phyloP scores from a whole-genome alignment of 2,797 vertebrate genomes.

The Odontamblyopus rebecca region DNA sequence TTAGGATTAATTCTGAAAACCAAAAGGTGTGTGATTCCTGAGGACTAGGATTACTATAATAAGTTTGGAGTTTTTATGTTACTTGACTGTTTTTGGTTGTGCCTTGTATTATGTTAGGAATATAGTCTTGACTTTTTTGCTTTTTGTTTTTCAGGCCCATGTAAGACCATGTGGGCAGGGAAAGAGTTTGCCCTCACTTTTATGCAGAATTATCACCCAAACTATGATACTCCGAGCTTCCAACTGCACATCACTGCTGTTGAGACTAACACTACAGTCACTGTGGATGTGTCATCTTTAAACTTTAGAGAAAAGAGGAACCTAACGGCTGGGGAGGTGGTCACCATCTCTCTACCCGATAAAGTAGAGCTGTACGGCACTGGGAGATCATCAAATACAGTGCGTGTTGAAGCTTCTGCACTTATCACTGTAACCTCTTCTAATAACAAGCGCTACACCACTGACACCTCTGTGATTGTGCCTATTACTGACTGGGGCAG shows the following conservation, averaged over 20 bases:
- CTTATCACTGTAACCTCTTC: conserved; percentile 68
- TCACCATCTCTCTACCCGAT: conserved; percentile 55
- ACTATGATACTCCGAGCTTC: conserved; percentile 28
- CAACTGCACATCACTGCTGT: conserved; percentile 66
- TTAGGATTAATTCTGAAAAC: too few species aligned
- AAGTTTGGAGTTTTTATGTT: too few species aligned
- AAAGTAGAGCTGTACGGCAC: conserved; percentile 60
- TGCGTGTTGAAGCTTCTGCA: conserved; percentile 64
- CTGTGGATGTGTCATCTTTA: conserved; percentile 55
- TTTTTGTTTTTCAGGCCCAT: conserved; percentile 48
- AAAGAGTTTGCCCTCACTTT: conserved; percentile 77
- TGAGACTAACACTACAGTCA: conserved; percentile 61
- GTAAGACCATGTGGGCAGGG: conserved; percentile 43
- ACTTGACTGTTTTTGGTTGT: too few species aligned
- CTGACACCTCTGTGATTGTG: conserved; percentile 72
- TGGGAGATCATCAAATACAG: conserved; percentile 43
- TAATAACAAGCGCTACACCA: conserved; percentile 64
- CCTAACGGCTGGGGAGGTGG: conserved; percentile 51
- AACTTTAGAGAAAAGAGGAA: conserved; percentile 46
- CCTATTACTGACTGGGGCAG: conserved; percentile 71
- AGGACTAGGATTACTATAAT: too few species aligned
- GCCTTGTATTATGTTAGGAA: background rate
- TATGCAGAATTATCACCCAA: conserved; percentile 69
- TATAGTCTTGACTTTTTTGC: background rate
- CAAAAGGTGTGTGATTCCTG: too few species aligned